phyloP scores from a whole-genome alignment of 2,113 vertebrate species.

The Chaetodon auriga region DNA sequence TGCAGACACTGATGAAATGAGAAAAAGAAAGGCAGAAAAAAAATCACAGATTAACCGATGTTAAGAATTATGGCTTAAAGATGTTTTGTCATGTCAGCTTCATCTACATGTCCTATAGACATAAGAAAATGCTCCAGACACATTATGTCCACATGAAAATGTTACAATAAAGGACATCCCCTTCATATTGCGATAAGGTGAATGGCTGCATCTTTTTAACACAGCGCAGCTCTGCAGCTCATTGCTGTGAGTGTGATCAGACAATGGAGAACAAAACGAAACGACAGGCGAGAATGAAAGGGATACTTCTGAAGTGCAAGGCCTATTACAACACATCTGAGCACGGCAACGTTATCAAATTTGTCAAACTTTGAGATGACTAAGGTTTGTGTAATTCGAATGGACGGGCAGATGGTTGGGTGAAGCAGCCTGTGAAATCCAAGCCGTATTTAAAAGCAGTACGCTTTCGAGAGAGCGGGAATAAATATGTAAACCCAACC shows the following conservation, averaged over 20 bases:
- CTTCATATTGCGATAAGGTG: not conserved
- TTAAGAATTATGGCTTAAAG: not conserved
- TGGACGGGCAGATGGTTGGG: conserved; percentile 64
- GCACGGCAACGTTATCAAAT: conserved; percentile 67
- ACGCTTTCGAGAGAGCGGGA: conserved; percentile 49
- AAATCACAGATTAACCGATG: conserved; percentile 1
- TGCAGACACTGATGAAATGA: not conserved
- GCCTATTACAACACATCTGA: conserved; percentile 49
- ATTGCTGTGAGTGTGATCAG: conserved; percentile 9
- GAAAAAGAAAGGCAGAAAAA: not conserved
- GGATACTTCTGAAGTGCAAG: conserved; percentile 52
- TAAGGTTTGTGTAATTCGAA: conserved; percentile 68
- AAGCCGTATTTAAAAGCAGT: conserved; percentile 65
- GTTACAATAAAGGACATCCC: not conserved
- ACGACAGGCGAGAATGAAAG: conserved; percentile 37
- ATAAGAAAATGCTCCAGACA: not conserved
- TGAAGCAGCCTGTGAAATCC: conserved; percentile 72
- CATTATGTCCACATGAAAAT: not conserved
- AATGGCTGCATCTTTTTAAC: not conserved
- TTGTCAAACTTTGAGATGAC: conserved; percentile 71
- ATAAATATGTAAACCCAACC: conserved; percentile 74
- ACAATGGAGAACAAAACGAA: conserved; percentile 28
- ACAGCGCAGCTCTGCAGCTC: not conserved
- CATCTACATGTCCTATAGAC: not conserved
- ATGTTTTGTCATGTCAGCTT: not conserved